phyloP scores from a whole-genome alignment of 2,113 vertebrate genomes.

The Oreochromis aureus region DNA sequence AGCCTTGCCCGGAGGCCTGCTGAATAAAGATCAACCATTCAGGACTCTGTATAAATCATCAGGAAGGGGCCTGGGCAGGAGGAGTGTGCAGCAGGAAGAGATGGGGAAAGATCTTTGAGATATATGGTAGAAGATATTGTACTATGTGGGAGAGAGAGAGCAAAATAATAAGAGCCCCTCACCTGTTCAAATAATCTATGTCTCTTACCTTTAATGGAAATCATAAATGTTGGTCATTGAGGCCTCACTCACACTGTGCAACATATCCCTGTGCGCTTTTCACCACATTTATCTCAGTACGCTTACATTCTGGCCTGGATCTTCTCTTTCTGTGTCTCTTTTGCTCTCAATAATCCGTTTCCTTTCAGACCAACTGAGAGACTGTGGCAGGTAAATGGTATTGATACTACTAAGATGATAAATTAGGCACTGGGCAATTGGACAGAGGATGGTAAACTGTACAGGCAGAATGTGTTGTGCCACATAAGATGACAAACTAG shows the following conservation, averaged over 20 bases:
- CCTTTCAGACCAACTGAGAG: background rate
- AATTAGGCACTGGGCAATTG: background rate
- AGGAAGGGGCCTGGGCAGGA: background rate
- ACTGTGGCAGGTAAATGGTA: background rate
- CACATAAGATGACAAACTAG: background rate
- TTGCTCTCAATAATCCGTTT: background rate
- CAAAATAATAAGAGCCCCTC: background rate
- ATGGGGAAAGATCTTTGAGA: background rate
- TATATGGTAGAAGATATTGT: background rate
- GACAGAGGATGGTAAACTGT: background rate
- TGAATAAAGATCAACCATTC: conserved; percentile 60
- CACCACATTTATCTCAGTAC: background rate
- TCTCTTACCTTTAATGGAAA: background rate
- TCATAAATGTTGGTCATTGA: background rate
- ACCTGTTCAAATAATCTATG: background rate
- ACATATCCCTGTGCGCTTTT: background rate
- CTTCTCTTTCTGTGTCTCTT: background rate
- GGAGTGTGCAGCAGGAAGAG: background rate
- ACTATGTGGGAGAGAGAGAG: background rate
- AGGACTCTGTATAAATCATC: conserved; percentile 47
- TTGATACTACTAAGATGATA: background rate
- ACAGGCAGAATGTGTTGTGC: background rate
- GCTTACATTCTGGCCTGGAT: background rate
- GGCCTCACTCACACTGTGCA: background rate
- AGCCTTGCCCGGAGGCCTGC: conserved; percentile 27